Evolutionary conservation across 2,888 invertebrate species (phyloP).

Genomic region (Dermolepida albohirtum): DNA sequence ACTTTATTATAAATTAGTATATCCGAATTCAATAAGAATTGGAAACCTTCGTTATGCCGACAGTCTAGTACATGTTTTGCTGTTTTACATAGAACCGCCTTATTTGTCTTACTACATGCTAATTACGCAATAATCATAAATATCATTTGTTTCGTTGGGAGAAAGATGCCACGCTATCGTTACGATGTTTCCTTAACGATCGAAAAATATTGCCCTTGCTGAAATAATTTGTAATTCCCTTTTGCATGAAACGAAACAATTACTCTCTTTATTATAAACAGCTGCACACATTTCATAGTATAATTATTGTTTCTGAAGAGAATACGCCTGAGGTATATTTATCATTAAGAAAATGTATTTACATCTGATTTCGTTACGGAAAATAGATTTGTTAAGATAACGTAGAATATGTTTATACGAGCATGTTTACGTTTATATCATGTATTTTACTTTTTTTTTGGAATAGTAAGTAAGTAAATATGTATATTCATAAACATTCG

Average conservation of each 20-base stretch:
- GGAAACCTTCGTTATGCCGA: slow-evolving; percentile 16
- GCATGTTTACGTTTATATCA: no score
- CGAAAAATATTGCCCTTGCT: slow-evolving; percentile 23
- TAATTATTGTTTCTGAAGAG: slow-evolving; percentile 4
- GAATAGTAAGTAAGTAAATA: no score
- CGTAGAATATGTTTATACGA: no score
- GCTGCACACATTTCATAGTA: slow-evolving; percentile 4
- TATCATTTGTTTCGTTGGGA: slow-evolving; percentile 24
- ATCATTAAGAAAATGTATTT: no score
- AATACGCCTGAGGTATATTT: not conserved
- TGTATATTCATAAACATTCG: no score
- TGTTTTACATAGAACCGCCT: slow-evolving; percentile 20
- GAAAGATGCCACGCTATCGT: slow-evolving; percentile 24
- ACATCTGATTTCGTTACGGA: no score
- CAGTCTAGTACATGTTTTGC: slow-evolving; percentile 12
- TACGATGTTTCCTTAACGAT: slow-evolving; percentile 13
- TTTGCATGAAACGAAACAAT: slow-evolving; percentile 30
- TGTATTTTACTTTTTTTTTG: no score
- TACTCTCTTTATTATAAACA: slow-evolving; percentile 25
- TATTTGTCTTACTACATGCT: slow-evolving; percentile 33
- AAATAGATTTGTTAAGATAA: no score
- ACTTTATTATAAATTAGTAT: slow-evolving; percentile 28
- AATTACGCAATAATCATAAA: slow-evolving; percentile 34
- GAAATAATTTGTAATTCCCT: slow-evolving; percentile 22
- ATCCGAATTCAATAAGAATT: slow-evolving; percentile 12